Conservation (phyloP, 2,888 invertebrate genomes). For the Troides aeacus region DNA sequence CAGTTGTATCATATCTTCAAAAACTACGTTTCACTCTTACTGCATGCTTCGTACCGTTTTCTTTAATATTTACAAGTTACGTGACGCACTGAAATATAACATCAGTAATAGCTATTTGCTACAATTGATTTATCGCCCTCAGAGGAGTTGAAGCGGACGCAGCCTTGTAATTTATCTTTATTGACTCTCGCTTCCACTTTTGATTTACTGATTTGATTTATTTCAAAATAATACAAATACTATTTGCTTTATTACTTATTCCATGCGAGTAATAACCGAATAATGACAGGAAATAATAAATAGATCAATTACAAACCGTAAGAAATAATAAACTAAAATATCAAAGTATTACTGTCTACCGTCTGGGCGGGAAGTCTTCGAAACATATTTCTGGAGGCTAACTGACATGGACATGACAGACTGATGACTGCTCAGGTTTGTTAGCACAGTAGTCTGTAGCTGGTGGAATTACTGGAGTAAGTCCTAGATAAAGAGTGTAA, state of each 20-base stretch:
- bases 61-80: not conserved
- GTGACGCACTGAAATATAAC: not conserved
- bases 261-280: not conserved
- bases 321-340: not conserved
- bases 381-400: too few species aligned
- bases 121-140: slow-evolving; percentile 22
- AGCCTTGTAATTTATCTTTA: slow-evolving; percentile 25
- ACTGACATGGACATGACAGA: too few species aligned
- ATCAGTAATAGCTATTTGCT: slow-evolving; percentile 12
- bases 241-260: not conserved
- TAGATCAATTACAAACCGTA: not conserved
- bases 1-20: too few species aligned
- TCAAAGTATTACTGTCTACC: too few species aligned
- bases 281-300: not conserved
- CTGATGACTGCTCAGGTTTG: too few species aligned
- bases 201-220: slow-evolving; percentile 24
- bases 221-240: slow-evolving; percentile 12
- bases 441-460: too few species aligned
- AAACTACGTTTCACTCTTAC: too few species aligned
- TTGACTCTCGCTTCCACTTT: slow-evolving; percentile 20
- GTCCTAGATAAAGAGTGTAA: too few species aligned
- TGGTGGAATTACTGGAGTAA: too few species aligned
- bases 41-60: not conserved
- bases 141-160: slow-evolving; percentile 9
- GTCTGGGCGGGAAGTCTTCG: too few species aligned